A percentile compares a stretch with the other conserved stretches of the same genome.
phyloP scores from a whole-genome alignment of 2,888 invertebrate genomes.

The Ochropleura leucogaster region DNA sequence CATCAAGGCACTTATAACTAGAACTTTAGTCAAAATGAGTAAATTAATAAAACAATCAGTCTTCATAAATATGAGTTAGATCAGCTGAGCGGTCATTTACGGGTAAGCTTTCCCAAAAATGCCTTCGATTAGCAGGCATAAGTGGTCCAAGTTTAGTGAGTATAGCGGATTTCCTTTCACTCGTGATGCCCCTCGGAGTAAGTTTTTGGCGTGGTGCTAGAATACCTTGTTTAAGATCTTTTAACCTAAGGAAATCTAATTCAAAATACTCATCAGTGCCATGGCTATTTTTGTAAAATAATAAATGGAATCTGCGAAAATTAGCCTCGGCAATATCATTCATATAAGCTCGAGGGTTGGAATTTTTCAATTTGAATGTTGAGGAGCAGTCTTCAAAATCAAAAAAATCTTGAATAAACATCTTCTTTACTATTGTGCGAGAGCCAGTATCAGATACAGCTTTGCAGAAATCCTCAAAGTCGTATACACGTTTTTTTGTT shows the following conservation, averaged over 20 bases:
- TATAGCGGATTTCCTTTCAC: no score
- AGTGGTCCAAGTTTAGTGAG: no score
- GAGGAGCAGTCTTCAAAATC: slow-evolving; percentile 55
- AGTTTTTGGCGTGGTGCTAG: no score
- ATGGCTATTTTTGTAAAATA: slow-evolving; percentile 39
- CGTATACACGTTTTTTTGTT: slow-evolving; percentile 3
- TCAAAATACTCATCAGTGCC: slow-evolving; percentile 24
- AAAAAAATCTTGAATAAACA: slow-evolving; percentile 44
- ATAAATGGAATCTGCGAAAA: slow-evolving; percentile 38
- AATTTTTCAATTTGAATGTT: slow-evolving; percentile 54
- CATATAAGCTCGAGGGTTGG: slow-evolving; percentile 41
- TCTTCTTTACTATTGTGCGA: slow-evolving; percentile 37
- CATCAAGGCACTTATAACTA: no score
- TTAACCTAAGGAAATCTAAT: neutral
- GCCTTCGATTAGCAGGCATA: neutral
- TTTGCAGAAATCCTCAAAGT: slow-evolving; percentile 7
- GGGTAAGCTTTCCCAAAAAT: slow-evolving; percentile 5
- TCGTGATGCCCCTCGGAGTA: no score
- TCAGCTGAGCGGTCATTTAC: slow-evolving; percentile 2
- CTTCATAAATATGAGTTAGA: slow-evolving; percentile 8
- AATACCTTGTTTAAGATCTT: no score
- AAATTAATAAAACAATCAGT: slow-evolving; percentile 2
- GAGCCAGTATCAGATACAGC: slow-evolving; percentile 27
- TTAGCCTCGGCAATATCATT: slow-evolving; percentile 24
- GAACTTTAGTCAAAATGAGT: no score